Evolutionary conservation across 2,888 invertebrate genomes (phyloP).

Genomic region (Drosophila atripex): DNA sequence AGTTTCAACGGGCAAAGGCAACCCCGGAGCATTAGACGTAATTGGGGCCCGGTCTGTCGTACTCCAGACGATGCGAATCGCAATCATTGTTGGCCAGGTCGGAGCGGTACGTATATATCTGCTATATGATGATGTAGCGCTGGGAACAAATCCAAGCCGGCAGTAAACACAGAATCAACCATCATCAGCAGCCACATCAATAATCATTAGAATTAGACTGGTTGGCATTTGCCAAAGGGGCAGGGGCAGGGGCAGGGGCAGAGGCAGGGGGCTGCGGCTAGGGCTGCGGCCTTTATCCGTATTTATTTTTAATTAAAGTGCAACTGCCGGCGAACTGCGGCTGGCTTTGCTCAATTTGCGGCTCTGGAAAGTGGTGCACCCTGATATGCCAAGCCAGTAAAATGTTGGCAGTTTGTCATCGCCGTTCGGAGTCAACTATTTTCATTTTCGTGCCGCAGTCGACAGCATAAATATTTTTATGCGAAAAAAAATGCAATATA

Average conservation of each 20-base stretch:
- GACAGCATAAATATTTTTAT: slow-evolving; percentile 35
- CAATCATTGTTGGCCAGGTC: slow-evolving; percentile 26
- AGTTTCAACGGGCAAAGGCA: slow-evolving; percentile 5
- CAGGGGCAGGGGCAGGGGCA: background rate
- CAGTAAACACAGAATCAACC: slow-evolving; percentile 16
- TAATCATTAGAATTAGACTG: slow-evolving; percentile 49
- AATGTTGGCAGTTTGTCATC: slow-evolving; percentile 33
- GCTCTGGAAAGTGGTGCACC: slow-evolving; percentile 29
- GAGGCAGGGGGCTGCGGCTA: background rate
- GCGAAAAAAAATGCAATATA: slow-evolving; percentile 13
- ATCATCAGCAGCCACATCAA: slow-evolving; percentile 44
- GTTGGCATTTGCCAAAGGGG: slow-evolving; percentile 27
- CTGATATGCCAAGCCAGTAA: slow-evolving; percentile 10
- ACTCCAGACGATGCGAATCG: slow-evolving; percentile 11
- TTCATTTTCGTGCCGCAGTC: slow-evolving; percentile 25
- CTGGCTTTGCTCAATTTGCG: slow-evolving; percentile 72
- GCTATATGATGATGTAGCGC: background rate
- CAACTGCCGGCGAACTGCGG: slow-evolving; percentile 64
- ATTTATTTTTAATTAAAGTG: slow-evolving; percentile 67
- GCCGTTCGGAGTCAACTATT: slow-evolving; percentile 31
- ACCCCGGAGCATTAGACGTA: background rate
- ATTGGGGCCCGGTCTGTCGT: slow-evolving; percentile 2
- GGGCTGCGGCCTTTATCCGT: slow-evolving; percentile 12
- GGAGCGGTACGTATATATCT: background rate
- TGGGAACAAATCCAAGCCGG: slow-evolving; percentile 7